Evolutionary conservation across 1,140 invertebrate species (phyloP), one percentile per base, ranked within the genome.

Genomic region (Rhizoglyphus robini): DNA sequence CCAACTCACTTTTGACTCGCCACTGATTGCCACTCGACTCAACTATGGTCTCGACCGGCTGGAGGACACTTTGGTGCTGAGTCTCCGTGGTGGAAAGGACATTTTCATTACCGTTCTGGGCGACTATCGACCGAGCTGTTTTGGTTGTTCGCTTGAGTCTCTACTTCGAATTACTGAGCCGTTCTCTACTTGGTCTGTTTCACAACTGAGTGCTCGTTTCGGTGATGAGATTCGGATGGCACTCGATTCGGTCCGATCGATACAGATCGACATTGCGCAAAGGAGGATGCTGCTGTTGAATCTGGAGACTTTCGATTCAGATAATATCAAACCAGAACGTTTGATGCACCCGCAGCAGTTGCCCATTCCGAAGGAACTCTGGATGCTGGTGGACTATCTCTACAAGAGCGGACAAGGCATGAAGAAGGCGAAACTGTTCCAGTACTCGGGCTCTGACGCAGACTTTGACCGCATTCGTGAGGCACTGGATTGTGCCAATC

Each of bases 11-110:
- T 72, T 73, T 18, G 87, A 90, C 73, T 88, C 90, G 73, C 3
- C 30, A 34, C 81, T 77, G 68, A 86, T 85, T 59, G 87, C 86
- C 3, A 83, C 80, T 65, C 83, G 79, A 76, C 80, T 94, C 67
- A 92, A 92, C 76, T 83, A 84, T 30, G 85, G 87, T 4, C 81
- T 84, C 69, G 89, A 92, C 71, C 84, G 86, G 71, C 77, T 96
- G 25, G 89, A 96, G 72, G 94, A 97, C 76, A 96, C 96, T 72
- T 81, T 98, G 69, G 90, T 97, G 25, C 78, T 98, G 59, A 91
- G 96, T 79, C 81, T 97, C 32, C 85, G 90, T 75, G 88, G 90
- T 63, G 93, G 94, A 4, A 95, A 96, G 77, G 93, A 97, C 79
- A 90, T 96, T 73, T 98, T 98, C 75, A 92, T 94, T 68, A 91